These are phyloP conservation scores for Neolamprologus toae DNA, from an alignment of 2,113 vertebrate species.

Conservation along the genomic window DNA sequence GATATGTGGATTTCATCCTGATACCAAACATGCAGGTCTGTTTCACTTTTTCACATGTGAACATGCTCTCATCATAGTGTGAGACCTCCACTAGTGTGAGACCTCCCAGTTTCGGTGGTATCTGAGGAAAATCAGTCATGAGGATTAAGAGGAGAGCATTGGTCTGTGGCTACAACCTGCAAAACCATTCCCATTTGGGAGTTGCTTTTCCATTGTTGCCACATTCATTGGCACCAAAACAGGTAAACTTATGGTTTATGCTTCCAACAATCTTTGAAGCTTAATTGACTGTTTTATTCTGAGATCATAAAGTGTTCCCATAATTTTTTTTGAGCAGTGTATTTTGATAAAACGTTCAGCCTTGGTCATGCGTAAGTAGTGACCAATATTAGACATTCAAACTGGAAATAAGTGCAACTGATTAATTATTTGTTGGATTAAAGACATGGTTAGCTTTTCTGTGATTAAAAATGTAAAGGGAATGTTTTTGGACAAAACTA, in stretches of 20 bases:
- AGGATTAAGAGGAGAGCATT: background rate
- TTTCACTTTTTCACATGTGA: background rate
- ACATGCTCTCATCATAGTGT: rapidly evolving
- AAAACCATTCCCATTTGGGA: background rate
- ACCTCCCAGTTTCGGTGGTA: background rate
- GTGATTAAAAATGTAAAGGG: background rate
- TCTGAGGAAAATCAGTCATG: background rate
- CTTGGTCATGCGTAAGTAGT: background rate
- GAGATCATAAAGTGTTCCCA: background rate
- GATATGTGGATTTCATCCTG: background rate
- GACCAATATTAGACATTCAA: background rate
- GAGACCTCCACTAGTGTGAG: background rate
- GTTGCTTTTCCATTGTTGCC: background rate
- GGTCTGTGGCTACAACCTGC: background rate
- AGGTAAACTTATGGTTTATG: background rate
- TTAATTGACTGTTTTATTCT: background rate
- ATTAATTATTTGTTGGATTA: rapidly evolving
- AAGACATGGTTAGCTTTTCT: background rate
- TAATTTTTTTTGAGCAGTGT: background rate
- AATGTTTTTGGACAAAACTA: background rate
- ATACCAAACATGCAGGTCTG: background rate
- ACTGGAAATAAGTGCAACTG: background rate
- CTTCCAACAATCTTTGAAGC: background rate
- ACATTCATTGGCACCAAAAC: background rate
- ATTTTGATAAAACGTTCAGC: background rate